Conservation (phyloP, 1,140 invertebrate species). For the Trichomalopsis sarcophagae region DNA sequence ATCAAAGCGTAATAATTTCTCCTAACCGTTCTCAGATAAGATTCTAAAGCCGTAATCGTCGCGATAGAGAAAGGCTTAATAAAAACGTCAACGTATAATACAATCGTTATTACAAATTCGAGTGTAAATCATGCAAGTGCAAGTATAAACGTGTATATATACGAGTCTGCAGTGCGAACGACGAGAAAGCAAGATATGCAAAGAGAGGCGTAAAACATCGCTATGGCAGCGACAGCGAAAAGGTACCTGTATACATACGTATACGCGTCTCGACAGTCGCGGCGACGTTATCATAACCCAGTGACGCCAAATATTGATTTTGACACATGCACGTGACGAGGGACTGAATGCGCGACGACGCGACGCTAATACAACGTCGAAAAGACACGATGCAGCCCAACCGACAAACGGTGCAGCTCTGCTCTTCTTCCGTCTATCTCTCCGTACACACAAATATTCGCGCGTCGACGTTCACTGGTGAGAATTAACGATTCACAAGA, state of each 20-base stretch:
- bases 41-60: no score
- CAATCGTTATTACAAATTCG: no score
- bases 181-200: not conserved
- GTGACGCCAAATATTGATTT: slow-evolving; percentile 75
- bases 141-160: not conserved
- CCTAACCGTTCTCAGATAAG: no score
- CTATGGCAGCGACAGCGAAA: not conserved
- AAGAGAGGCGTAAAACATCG: slow-evolving; percentile 1
- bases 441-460: not conserved
- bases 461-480: no score
- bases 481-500: no score
- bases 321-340: slow-evolving; percentile 71
- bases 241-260: slow-evolving; percentile 50
- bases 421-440: not conserved
- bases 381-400: slow-evolving; percentile 1
- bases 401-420: not conserved
- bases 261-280: slow-evolving; percentile 53
- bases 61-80: no score
- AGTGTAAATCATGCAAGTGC: not conserved
- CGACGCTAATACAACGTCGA: slow-evolving; percentile 29
- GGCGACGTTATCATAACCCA: slow-evolving; percentile 73
- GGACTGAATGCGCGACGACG: slow-evolving; percentile 59
- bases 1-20: no score
- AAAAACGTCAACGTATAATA: no score
- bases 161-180: not conserved